Evolutionary conservation across 2,797 vertebrate species (phyloP).

Genomic region (Paedocypris micromegethes): DNA sequence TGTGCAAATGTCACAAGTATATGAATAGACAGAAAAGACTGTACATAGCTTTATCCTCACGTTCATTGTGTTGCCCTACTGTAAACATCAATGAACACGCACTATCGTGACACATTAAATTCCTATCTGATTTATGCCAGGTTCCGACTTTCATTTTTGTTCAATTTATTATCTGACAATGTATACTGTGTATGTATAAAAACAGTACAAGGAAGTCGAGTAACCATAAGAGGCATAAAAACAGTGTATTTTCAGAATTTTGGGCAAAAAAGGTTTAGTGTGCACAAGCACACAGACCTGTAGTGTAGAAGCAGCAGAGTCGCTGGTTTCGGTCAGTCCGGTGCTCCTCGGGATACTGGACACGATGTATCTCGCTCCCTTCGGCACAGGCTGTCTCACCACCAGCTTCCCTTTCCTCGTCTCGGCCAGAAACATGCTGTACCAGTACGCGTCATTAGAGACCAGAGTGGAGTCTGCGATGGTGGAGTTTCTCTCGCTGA

Average conservation of each 20-base stretch:
- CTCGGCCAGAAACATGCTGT: slow-evolving; percentile 55
- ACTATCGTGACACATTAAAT: too few species aligned
- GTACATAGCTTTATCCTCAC: too few species aligned
- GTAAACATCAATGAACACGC: too few species aligned
- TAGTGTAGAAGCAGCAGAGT: slow-evolving; percentile 60
- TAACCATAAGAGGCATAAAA: too few species aligned
- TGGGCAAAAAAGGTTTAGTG: background rate
- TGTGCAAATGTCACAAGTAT: too few species aligned
- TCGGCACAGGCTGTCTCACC: slow-evolving; percentile 54
- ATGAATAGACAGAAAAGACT: too few species aligned
- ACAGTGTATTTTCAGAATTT: background rate
- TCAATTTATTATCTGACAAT: too few species aligned
- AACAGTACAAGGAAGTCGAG: background rate
- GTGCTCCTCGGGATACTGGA: slow-evolving; percentile 62
- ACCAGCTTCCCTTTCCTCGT: slow-evolving; percentile 54
- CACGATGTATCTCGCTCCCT: slow-evolving; percentile 60
- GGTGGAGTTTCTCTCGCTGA: slow-evolving; percentile 50
- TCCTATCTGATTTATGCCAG: too few species aligned
- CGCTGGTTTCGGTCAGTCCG: slow-evolving; percentile 59
- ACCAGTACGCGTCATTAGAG: slow-evolving; percentile 55
- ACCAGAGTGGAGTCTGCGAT: slow-evolving; percentile 52
- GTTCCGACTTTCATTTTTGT: too few species aligned
- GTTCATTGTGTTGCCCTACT: too few species aligned
- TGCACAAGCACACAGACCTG: slow-evolving; percentile 50
- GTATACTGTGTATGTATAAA: too few species aligned